A percentile compares a stretch with the other conserved stretches of the same genome.
These are phyloP conservation scores for Terrapene triunguis DNA, from an alignment of 2,113 vertebrate species.

Conservation along the genomic window DNA sequence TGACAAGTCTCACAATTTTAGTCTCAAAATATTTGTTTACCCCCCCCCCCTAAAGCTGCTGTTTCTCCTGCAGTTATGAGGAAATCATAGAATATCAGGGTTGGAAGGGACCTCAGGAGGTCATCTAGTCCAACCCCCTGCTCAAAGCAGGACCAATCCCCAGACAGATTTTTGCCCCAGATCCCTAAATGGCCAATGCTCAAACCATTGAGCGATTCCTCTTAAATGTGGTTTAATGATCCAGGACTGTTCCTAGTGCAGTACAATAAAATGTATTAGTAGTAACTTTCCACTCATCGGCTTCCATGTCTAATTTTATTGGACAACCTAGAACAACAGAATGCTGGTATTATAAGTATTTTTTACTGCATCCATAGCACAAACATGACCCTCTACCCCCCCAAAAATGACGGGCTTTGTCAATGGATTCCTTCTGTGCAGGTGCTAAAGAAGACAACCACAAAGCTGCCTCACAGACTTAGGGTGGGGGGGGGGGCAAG, in stretches of 20 bases:
- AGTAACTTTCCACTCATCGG: not conserved
- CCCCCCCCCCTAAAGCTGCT: not conserved
- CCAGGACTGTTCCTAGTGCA: not conserved
- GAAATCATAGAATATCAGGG: not conserved
- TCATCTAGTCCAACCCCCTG: too few species aligned
- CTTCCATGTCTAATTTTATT: not conserved
- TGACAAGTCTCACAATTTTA: not conserved
- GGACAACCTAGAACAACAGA: not conserved
- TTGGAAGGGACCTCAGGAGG: too few species aligned
- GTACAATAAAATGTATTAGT: not conserved
- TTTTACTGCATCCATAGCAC: not conserved
- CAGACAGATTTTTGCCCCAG: too few species aligned
- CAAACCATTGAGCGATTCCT: too few species aligned
- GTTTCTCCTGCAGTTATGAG: not conserved
- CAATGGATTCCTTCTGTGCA: not conserved
- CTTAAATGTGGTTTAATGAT: not conserved
- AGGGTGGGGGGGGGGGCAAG: not conserved
- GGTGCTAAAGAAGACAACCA: not conserved
- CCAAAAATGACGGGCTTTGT: not conserved
- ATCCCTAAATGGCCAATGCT: too few species aligned
- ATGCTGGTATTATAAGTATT: not conserved
- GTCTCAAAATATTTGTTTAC: not conserved
- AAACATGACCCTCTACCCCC: fast-evolving
- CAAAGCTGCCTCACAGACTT: not conserved
- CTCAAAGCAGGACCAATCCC: too few species aligned